A percentile compares a stretch with the other conserved stretches of the same genome.
Conservation (phyloP, 2,797 vertebrate genomes). For the Mus spretus region DNA sequence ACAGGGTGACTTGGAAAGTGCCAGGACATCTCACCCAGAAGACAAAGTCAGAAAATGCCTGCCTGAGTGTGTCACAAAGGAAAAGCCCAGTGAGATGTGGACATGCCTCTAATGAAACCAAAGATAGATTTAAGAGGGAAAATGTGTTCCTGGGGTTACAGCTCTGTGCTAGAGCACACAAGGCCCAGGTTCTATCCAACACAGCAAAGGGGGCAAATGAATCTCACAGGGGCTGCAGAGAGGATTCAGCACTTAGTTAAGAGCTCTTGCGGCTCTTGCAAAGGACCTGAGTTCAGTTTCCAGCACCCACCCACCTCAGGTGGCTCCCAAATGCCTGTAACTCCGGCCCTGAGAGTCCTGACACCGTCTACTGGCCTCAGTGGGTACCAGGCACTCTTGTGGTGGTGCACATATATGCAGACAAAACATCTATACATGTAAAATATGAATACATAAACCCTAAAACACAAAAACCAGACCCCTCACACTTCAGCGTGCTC, state of each 20-base stretch:
- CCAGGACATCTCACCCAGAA: neutral
- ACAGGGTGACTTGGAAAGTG: neutral
- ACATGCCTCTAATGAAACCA: neutral
- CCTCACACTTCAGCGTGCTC: neutral
- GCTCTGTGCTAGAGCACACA: neutral
- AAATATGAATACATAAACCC: neutral
- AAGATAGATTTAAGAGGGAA: neutral
- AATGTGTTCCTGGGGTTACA: neutral
- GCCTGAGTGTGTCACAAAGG: no score
- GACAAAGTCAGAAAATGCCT: neutral
- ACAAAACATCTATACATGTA: neutral
- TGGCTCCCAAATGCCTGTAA: neutral
- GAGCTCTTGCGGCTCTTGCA: neutral
- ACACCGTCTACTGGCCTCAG: neutral
- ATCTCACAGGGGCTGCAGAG: neutral
- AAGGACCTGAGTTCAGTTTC: neutral
- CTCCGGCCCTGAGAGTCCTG: neutral
- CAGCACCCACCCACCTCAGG: neutral
- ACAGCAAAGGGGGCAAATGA: neutral
- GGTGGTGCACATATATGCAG: neutral
- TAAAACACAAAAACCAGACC: neutral
- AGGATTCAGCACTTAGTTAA: neutral
- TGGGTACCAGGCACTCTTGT: neutral
- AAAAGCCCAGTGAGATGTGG: neutral
- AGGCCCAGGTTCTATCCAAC: neutral